Percentiles rank a stretch among this genome's conserved stretches.
Evolutionary conservation across 92 coral and sea anemone species (phyloP).

Genomic region (Paragorgia papillata): DNA sequence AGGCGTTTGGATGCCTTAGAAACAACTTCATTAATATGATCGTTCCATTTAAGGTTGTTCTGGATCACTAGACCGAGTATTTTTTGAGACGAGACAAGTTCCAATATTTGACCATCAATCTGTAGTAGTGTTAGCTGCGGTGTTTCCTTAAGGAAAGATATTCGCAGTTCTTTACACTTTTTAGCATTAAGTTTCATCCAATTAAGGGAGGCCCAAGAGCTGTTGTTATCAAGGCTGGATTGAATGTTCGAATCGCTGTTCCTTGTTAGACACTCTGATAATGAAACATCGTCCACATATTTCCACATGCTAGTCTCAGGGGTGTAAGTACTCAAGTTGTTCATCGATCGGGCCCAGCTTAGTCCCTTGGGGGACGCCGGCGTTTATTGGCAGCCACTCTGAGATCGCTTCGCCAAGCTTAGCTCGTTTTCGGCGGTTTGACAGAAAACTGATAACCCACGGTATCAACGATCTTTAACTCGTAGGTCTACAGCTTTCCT

Average conservation of each 20-base stretch:
- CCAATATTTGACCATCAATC: slow-evolving; percentile 45
- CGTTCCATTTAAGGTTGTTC: slow-evolving; percentile 43
- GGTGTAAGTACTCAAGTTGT: slow-evolving; percentile 35
- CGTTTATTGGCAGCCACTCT: slow-evolving; percentile 42
- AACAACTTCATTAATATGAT: slow-evolving; percentile 10
- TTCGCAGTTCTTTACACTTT: slow-evolving; percentile 42
- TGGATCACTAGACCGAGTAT: slow-evolving; percentile 31
- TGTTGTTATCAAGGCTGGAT: slow-evolving; percentile 9
- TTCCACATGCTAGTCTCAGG: slow-evolving; percentile 42
- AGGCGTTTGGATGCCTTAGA: slow-evolving; percentile 36
- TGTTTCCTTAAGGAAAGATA: slow-evolving; percentile 29
- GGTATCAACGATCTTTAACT: slow-evolving; percentile 37
- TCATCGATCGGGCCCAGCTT: slow-evolving; percentile 45
- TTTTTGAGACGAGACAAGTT: slow-evolving; percentile 50
- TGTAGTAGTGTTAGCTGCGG: slow-evolving; percentile 25
- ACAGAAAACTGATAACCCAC: slow-evolving; percentile 44
- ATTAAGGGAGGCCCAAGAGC: slow-evolving; percentile 29
- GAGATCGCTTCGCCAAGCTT: slow-evolving; percentile 29
- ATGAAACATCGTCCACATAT: slow-evolving; percentile 46
- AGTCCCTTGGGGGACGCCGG: slow-evolving; percentile 49
- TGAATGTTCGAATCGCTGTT: slow-evolving; percentile 1
- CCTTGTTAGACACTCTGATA: slow-evolving; percentile 27
- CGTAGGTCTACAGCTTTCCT: slow-evolving; percentile 37
- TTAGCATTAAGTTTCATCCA: slow-evolving; percentile 33
- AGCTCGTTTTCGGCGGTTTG: slow-evolving; percentile 41